Base-by-base conservation (phyloP, 2,113 vertebrate genomes). In the Orcinus orca region DNA sequence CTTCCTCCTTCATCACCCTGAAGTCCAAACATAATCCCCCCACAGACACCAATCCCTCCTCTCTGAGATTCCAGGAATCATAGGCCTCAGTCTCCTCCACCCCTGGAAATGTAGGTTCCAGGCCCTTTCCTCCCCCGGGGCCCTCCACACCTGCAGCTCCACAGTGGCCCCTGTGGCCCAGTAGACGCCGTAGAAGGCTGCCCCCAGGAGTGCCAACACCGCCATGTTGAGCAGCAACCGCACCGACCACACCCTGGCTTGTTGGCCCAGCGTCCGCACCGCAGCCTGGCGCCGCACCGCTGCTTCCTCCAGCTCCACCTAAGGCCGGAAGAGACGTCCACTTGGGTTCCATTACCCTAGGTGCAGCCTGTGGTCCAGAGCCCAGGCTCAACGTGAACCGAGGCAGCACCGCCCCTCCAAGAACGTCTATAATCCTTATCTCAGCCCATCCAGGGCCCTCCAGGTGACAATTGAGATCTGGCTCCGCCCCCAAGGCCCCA, bases 301-400 rank as follows among this genome's bases (percentile, higher is more conserved):
- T 6, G 99, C 98, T 93, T 99, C 99, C 97, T 99, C 99, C 84
- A 99, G 98, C 65, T 99, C 99, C 98, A 99, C 98, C 99, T 99
- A 97, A 44, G 76, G 26, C 20, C 63, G 3, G 31, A 2, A 84
- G 8, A 87, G 6, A 50, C 8, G 18, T 29, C 20, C 41, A 8
- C 26, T 0, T 11, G 38, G 15, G 33, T 31, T 38, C 65, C 25
- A 2, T 21, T 25, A 14, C 38, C 44, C 20, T 36, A n/a, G 63
- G 11, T 31, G 31, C 21, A 12, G 47, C 20, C 2, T 7, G 31
- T 21, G 5, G 29, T 38, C 23, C 25, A 25, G 44, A n/a, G 5
- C 18, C 41, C 31, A 33, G 6, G 60, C 53, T 71, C 47, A 3
- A 33, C 21, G 5, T 11, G 38, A 86, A 36, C 67, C 3, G 33